Percentiles rank a stretch among this genome's conserved stretches.
phyloP scores from a whole-genome alignment of 2,113 vertebrate species.

The Pseudonaja textilis region DNA sequence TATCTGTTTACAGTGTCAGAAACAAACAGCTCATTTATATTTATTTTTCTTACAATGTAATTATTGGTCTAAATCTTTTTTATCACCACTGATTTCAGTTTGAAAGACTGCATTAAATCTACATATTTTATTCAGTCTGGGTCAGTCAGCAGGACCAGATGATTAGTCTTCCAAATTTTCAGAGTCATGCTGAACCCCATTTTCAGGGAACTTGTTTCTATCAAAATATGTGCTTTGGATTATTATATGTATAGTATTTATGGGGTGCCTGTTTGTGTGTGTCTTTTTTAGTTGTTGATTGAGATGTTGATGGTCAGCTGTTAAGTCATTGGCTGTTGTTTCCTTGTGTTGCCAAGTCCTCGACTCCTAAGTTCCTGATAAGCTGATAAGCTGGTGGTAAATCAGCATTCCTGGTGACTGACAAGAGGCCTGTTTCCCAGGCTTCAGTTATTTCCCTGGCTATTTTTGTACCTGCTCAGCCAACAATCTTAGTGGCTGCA shows the following conservation, averaged over 20 bases:
- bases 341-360: too few relatives aligned
- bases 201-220: not conserved
- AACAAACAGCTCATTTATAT: not conserved
- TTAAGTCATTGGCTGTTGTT: too few relatives aligned
- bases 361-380: too few relatives aligned
- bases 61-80: not conserved
- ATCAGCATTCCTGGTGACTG: too few relatives aligned
- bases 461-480: too few relatives aligned
- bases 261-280: not conserved
- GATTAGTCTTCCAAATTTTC: not conserved
- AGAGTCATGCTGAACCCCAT: not conserved
- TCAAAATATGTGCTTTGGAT: not conserved
- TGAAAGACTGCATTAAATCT: not conserved
- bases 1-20: not conserved
- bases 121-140: not conserved
- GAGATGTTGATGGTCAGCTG: too few relatives aligned
- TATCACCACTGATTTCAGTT: slow-evolving; percentile 1
- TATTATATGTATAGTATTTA: not conserved
- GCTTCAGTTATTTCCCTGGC: too few relatives aligned
- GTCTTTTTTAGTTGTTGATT: not conserved
- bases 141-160: not conserved
- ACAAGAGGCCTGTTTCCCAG: too few relatives aligned
- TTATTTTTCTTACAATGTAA: not conserved
- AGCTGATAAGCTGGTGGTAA: too few relatives aligned
- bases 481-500: too few relatives aligned